phyloP scores from a whole-genome alignment of 2,113 vertebrate species.

The Protomyctophum bolini region DNA sequence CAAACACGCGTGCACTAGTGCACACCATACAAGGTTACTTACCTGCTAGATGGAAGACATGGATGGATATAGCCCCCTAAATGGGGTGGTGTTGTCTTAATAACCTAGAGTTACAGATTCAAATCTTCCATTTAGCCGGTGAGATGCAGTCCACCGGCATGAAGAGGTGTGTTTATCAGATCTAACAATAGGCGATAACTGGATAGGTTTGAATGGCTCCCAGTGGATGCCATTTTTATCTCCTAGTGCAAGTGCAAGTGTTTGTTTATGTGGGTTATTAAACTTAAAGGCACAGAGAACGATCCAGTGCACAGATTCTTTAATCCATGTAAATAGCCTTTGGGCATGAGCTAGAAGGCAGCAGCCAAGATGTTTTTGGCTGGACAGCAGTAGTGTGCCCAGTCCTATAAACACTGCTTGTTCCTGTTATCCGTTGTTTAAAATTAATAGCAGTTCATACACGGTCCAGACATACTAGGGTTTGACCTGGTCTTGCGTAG shows the following conservation, averaged over 20 bases:
- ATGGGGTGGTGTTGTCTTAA: background rate
- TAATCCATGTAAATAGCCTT: constrained; percentile 49
- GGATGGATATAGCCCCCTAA: background rate
- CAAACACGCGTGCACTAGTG: background rate
- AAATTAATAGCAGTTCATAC: no score
- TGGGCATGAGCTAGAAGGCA: constrained; percentile 30
- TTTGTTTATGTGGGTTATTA: constrained; percentile 37
- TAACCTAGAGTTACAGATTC: background rate
- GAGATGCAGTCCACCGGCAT: background rate
- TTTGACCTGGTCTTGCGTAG: background rate
- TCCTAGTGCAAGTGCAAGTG: constrained; percentile 7
- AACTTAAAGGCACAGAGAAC: constrained; percentile 22
- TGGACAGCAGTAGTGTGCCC: no score
- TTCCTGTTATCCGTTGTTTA: no score
- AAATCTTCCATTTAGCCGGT: background rate
- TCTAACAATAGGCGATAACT: background rate
- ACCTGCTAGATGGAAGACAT: background rate
- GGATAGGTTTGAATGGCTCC: constrained; percentile 3
- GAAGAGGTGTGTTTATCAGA: background rate
- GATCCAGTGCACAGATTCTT: constrained; percentile 35
- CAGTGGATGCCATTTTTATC: constrained; percentile 13
- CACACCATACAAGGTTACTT: constrained; percentile 2
- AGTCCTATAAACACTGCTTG: no score
- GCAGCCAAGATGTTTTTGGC: constrained; percentile 39
- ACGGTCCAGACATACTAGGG: no score